Conservation (phyloP, 30 jellyfish, hydroid and myxozoan species). For the Hydra vulgaris region DNA sequence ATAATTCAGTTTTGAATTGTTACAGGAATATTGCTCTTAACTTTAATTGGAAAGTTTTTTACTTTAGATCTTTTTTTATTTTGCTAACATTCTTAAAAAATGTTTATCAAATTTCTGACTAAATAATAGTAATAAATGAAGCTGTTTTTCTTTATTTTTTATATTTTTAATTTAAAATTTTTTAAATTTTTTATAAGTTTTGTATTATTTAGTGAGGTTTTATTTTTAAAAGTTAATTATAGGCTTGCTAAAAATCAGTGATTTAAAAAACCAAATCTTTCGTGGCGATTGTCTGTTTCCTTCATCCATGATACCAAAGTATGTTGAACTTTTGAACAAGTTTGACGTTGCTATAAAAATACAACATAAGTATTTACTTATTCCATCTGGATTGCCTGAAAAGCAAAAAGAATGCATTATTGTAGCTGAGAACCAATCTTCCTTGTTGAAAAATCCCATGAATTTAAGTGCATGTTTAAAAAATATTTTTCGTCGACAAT, state of each 20-base stretch:
- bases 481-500: conserved; percentile 55
- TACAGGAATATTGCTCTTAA: no score
- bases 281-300: conserved; percentile 66
- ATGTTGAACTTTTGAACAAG: conserved; percentile 76
- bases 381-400: conserved; percentile 85
- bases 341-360: conserved; percentile 92
- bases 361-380: conserved; percentile 56
- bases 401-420: conserved; percentile 48
- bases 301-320: conserved; percentile 54
- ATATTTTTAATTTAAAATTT: no score
- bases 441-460: conserved; percentile 58
- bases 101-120: no score
- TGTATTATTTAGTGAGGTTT: no score
- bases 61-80: no score
- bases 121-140: no score
- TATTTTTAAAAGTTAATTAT: no score
- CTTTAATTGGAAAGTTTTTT: no score
- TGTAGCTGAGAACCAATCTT: conserved; percentile 38
- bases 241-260: conserved; percentile 76
- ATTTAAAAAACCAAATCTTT: conserved; percentile 60
- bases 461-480: conserved; percentile 41
- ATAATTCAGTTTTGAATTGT: no score
- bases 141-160: no score
- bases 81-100: no score
- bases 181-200: no score